Evolutionary conservation across 2,113 vertebrate genomes (phyloP).

Genomic region (Elgaria multicarinata): DNA sequence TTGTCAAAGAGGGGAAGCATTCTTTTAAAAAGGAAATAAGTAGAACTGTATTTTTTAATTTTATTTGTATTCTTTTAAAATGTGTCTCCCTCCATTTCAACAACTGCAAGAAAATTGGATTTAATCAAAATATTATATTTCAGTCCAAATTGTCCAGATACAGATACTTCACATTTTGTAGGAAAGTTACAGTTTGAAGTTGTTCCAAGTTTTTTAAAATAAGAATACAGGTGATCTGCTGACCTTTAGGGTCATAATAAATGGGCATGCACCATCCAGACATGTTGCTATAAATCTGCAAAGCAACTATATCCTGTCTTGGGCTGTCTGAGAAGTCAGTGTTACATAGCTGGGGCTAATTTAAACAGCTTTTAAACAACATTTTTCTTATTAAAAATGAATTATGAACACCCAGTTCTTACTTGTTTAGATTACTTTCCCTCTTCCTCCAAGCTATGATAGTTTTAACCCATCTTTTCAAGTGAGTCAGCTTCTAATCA

Average conservation of each 20-base stretch:
- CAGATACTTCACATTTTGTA: background rate
- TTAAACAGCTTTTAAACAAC: background rate
- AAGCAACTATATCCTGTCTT: background rate
- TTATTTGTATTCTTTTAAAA: background rate
- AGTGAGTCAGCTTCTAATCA: background rate
- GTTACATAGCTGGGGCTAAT: background rate
- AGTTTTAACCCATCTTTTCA: background rate
- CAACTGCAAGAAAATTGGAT: background rate
- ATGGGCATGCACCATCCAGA: background rate
- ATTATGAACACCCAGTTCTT: background rate
- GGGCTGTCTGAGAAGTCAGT: too few relatives aligned
- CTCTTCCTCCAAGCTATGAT: background rate
- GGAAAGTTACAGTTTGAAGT: constrained; percentile 14
- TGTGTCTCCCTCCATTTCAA: constrained; percentile 18
- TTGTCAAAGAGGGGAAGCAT: background rate
- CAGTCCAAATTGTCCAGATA: constrained; percentile 26
- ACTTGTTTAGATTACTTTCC: background rate
- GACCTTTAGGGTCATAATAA: background rate
- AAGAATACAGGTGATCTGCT: background rate
- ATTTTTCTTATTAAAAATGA: background rate
- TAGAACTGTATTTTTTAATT: background rate
- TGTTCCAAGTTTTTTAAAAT: constrained; percentile 10
- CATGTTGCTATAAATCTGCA: background rate
- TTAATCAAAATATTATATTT: constrained; percentile 28
- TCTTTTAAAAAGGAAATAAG: background rate